Base-by-base conservation (phyloP, 1,140 invertebrate genomes). In the Rhynchophorus ferrugineus region DNA sequence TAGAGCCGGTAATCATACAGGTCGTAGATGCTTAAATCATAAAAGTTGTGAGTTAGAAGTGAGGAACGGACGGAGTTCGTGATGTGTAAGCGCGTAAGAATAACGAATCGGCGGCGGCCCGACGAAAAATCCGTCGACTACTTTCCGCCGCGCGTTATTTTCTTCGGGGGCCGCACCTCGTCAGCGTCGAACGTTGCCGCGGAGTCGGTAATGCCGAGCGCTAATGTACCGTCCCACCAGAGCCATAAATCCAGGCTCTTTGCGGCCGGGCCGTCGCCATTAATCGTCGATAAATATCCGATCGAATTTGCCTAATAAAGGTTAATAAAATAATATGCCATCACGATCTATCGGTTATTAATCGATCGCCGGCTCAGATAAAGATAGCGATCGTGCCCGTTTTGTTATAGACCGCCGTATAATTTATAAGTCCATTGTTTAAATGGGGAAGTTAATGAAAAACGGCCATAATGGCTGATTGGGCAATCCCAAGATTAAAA, bases 261-360 rank as follows among this genome's bases (percentile, higher is more conserved):
- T 36, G 49, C 43, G 29, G 41, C 34, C 14, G 39, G 17, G 37
- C 29, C 49, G 49, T 44, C 49, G 41, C 43, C 49, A 52, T 52
- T 52, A 52, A 52, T 44, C 41, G 24, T 38, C 34, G 49, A 52
- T 44, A 52, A 52, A 45, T 52, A 52, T 52, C 49, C 41, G 37
- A 45, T 52, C 35, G 49, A 52, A 39, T 52, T 52, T 52, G 43
- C 49, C 49, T 52, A 52, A 52, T 44, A 52, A 52, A 44, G 49
- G 49, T 52, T 52, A 52, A 52, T 52, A 52, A 52, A 52, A 52
- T 52, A 44, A 52, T 52, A 52, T 52, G 33, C 42, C 49, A 44
- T 44, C 49, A 52, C 49, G 49, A 44, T 39, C 49, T 44, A 45
- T 52, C 42, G 49, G 42, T 52, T 52, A 52, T 52, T 44, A 52